Base-by-base conservation (phyloP, 2,113 vertebrate genomes). In the Shinisaurus crocodilurus region DNA sequence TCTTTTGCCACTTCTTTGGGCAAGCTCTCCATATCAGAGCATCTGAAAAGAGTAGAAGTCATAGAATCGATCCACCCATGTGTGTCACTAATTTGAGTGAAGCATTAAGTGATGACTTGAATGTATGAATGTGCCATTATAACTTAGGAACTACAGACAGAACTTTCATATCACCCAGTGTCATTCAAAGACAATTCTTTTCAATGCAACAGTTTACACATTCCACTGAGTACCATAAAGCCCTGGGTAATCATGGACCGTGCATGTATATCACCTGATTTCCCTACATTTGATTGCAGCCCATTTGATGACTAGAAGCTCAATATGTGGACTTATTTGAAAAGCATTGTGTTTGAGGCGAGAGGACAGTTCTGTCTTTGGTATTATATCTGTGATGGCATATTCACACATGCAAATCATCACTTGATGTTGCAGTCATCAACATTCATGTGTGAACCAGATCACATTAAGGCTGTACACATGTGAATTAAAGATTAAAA, bases 31-130 rank as follows among this genome's bases (percentile, higher is more conserved):
- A 75, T n/a, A 75, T 69, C 29, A 75, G 72, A 37, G 72, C 34
- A 89, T 54, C 60, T 89, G 54, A 88, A 74, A 69, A 93, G 43
- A 15, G 92, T 82, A 45, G 84, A 92, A 90, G 84, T 77, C 88
- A 88, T 29, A 90, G 8, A 54, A 81, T 48, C 85, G 0, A 12
- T 60, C 57, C 40, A 60, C 32, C 85, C 90, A 92, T 69, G 16
- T 92, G 88, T 43, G n/a, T 27, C 65, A 67, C 27, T 23, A 67
- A 23, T 67, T n/a, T 23, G 65, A 67, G 3, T 60, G 57, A 60
- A 60, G 27, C 1, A 32, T 70, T 27, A 70, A 15, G 67, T 70
- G 67, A 34, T 34, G 6, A 32, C 32, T 70, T 70, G 27, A 32
- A 70, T 70, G 9, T 70, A 70, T 70, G 67, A 70, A 34, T 34